phyloP scores from a whole-genome alignment of 1,140 invertebrate species.

The Aleiodes sp. region DNA sequence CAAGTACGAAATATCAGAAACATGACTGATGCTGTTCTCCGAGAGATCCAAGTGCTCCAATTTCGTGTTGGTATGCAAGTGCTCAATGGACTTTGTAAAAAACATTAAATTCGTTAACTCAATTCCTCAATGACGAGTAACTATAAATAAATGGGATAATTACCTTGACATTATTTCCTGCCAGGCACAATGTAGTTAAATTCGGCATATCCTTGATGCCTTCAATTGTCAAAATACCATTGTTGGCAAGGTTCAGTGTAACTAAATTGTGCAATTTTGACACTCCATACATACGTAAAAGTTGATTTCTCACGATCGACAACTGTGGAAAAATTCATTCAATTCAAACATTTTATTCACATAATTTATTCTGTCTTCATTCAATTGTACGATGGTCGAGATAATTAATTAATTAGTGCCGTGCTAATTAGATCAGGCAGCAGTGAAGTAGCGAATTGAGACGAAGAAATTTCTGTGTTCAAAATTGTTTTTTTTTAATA shows the following conservation, averaged over 20 bases:
- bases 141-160: slow-evolving; percentile 1
- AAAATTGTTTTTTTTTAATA: too few species aligned
- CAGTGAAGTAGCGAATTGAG: too few species aligned
- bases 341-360: slow-evolving; percentile 3
- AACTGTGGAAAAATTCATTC: slow-evolving; percentile 68
- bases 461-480: too few species aligned
- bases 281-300: slow-evolving; percentile 88
- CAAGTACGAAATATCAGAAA: slow-evolving; percentile 85
- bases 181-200: slow-evolving; percentile 79
- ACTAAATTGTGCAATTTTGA: slow-evolving; percentile 80
- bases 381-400: slow-evolving; percentile 6
- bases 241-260: slow-evolving; percentile 85
- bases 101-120: slow-evolving; percentile 23
- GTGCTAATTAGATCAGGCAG: background rate
- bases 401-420: too few species aligned
- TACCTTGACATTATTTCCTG: slow-evolving; percentile 79
- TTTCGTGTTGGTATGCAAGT: slow-evolving; percentile 81
- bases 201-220: slow-evolving; percentile 85
- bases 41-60: slow-evolving; percentile 87
- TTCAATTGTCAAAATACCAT: slow-evolving; percentile 88
- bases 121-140: background rate
- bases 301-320: slow-evolving; percentile 83
- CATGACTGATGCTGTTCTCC: slow-evolving; percentile 85
- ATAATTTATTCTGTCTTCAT: background rate
- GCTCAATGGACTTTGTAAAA: slow-evolving; percentile 83